Evolutionary conservation across 2,888 invertebrate species (phyloP).

Genomic region (Sacculina carcini): DNA sequence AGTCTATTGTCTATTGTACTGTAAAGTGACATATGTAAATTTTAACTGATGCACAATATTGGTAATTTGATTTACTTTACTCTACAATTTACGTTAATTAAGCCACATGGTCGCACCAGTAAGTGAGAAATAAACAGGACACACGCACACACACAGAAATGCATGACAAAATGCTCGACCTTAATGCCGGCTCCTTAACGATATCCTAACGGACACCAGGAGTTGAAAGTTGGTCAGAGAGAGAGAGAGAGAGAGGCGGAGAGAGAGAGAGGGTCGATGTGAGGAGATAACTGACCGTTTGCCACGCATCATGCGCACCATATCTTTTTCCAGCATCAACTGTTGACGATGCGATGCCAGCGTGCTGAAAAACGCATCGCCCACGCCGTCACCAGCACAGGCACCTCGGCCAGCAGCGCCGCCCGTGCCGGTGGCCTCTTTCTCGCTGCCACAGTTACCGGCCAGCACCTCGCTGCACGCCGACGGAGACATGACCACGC

Average conservation of each 20-base stretch:
- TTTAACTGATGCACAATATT: too few relatives aligned
- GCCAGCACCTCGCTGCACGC: too few relatives aligned
- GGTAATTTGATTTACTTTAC: too few relatives aligned
- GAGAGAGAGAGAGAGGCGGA: not conserved
- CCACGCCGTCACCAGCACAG: not conserved
- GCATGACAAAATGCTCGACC: too few relatives aligned
- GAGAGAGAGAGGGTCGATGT: not conserved
- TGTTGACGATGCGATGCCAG: not conserved
- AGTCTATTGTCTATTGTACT: too few relatives aligned
- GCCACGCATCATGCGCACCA: not conserved
- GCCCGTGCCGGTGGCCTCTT: not conserved
- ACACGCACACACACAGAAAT: too few relatives aligned
- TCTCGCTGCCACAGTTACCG: not conserved
- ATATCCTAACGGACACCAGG: not conserved
- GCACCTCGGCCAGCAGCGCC: not conserved
- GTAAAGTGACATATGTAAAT: too few relatives aligned
- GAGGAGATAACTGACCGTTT: not conserved
- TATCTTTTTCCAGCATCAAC: not conserved
- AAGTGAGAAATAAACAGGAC: too few relatives aligned
- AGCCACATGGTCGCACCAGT: too few relatives aligned
- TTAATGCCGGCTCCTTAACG: too few relatives aligned
- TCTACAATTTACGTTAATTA: too few relatives aligned
- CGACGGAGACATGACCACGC: too few relatives aligned
- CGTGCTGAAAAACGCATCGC: not conserved
- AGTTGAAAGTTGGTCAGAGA: not conserved